These are phyloP conservation scores for Molanna angustata DNA, from an alignment of 2,888 invertebrate species.

Conservation along the genomic window DNA sequence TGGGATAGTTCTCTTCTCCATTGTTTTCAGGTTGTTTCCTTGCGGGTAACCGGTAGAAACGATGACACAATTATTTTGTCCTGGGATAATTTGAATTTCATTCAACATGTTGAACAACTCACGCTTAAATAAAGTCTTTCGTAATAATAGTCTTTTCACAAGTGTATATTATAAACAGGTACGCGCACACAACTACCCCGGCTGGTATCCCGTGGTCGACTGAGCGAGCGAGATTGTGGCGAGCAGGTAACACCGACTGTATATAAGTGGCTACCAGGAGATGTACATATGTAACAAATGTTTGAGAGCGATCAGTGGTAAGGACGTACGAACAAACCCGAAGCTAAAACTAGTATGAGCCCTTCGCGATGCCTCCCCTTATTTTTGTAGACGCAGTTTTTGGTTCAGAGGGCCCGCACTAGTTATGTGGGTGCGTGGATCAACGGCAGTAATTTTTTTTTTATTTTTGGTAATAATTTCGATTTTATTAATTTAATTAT, in stretches of 20 bases:
- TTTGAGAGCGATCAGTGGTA: constrained; percentile 6
- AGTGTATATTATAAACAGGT: background rate
- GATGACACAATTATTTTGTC: constrained; percentile 61
- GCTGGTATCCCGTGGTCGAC: constrained; percentile 17
- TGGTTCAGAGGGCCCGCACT: constrained; percentile 24
- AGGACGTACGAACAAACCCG: constrained; percentile 16
- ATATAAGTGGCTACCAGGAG: background rate
- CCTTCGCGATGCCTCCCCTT: constrained; percentile 30
- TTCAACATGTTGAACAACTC: constrained; percentile 45
- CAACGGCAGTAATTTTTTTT: background rate
- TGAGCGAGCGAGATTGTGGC: constrained; percentile 5
- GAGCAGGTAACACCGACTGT: background rate
- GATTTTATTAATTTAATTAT: too few species aligned
- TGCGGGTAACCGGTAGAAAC: constrained; percentile 55
- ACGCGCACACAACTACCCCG: background rate
- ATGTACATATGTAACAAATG: constrained; percentile 2
- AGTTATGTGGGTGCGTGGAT: background rate
- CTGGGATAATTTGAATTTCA: constrained; percentile 55
- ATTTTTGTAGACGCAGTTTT: constrained; percentile 31
- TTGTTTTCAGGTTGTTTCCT: constrained; percentile 47
- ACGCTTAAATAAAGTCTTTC: background rate
- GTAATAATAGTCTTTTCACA: background rate
- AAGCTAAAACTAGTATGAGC: constrained; percentile 31
- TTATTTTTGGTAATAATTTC: background rate
- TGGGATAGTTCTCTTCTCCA: constrained; percentile 55